Evolutionary conservation across 2,113 vertebrate genomes (phyloP).

Genomic region (Neodontobutis hainanensis): DNA sequence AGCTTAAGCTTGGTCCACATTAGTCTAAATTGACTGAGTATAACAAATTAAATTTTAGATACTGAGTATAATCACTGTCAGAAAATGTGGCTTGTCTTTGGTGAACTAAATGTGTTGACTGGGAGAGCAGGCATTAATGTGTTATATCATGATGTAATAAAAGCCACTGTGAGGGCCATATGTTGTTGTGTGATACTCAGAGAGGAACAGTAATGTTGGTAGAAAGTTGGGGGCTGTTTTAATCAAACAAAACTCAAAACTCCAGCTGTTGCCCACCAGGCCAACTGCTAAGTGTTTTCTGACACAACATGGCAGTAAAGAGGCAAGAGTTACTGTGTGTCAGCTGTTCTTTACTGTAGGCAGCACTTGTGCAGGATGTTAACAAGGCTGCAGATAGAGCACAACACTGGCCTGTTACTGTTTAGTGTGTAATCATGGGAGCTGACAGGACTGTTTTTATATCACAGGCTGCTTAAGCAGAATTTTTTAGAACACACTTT

Average conservation of each 20-base stretch:
- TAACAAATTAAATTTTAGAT: too few species aligned
- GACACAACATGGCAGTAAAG: slow-evolving; percentile 4
- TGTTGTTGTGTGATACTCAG: slow-evolving; percentile 35
- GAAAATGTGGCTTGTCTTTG: neutral
- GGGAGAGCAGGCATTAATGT: slow-evolving; percentile 15
- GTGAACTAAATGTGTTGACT: neutral
- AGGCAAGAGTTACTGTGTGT: slow-evolving; percentile 20
- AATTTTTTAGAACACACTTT: neutral
- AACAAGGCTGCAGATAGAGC: slow-evolving; percentile 35
- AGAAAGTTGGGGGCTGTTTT: slow-evolving; percentile 25
- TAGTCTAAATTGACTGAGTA: too few species aligned
- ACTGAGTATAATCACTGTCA: too few species aligned
- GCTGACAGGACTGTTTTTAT: slow-evolving; percentile 22
- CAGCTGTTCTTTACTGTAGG: slow-evolving; percentile 12
- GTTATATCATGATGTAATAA: slow-evolving; percentile 31
- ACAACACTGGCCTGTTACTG: slow-evolving; percentile 11
- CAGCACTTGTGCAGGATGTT: slow-evolving; percentile 18
- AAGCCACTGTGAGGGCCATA: slow-evolving; percentile 55
- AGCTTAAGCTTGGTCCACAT: too few species aligned
- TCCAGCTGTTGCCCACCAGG: slow-evolving; percentile 57
- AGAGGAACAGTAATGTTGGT: slow-evolving; percentile 1
- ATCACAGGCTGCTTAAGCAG: slow-evolving; percentile 21
- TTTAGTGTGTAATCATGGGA: slow-evolving; percentile 27
- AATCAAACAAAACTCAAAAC: slow-evolving; percentile 52
- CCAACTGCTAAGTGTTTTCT: slow-evolving; percentile 29